phyloP scores from a whole-genome alignment of 2,888 invertebrate species.

The Ametastegia equiseti region DNA sequence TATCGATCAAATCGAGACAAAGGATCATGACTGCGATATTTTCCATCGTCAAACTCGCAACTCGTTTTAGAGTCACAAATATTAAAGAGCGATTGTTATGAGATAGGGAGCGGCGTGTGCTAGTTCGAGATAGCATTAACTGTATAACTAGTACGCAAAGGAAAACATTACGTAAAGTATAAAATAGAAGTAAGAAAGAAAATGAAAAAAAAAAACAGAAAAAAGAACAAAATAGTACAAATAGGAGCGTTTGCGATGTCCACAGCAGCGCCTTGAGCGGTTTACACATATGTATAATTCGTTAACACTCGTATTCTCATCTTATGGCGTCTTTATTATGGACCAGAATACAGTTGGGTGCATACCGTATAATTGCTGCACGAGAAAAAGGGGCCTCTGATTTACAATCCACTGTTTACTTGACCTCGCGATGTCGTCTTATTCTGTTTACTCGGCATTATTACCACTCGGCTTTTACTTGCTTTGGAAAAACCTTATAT shows the following conservation, averaged over 20 bases:
- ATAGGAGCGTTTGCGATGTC: constrained; percentile 7
- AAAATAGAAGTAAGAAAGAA: background rate
- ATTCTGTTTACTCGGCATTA: constrained; percentile 60
- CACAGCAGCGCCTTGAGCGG: background rate
- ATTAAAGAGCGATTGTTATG: background rate
- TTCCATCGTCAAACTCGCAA: background rate
- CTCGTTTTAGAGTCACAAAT: constrained; percentile 1
- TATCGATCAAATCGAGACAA: too few species aligned
- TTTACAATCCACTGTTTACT: constrained; percentile 58
- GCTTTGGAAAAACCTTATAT: constrained; percentile 25
- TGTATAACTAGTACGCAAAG: background rate
- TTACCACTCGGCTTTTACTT: constrained; percentile 41
- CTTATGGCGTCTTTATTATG: constrained; percentile 6
- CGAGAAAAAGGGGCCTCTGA: constrained; percentile 45
- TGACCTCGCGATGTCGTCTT: constrained; percentile 56
- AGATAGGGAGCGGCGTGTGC: background rate
- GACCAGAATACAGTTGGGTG: constrained; percentile 29
- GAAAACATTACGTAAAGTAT: constrained; percentile 16
- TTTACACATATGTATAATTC: constrained; percentile 9
- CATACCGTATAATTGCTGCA: constrained; percentile 25
- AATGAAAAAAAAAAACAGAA: background rate
- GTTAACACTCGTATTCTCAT: background rate
- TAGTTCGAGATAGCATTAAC: background rate
- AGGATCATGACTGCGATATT: background rate
- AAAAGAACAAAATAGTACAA: too few species aligned